These are phyloP conservation scores for Nomada ruficornis DNA, from an alignment of 2,888 invertebrate genomes.

Conservation along the genomic window DNA sequence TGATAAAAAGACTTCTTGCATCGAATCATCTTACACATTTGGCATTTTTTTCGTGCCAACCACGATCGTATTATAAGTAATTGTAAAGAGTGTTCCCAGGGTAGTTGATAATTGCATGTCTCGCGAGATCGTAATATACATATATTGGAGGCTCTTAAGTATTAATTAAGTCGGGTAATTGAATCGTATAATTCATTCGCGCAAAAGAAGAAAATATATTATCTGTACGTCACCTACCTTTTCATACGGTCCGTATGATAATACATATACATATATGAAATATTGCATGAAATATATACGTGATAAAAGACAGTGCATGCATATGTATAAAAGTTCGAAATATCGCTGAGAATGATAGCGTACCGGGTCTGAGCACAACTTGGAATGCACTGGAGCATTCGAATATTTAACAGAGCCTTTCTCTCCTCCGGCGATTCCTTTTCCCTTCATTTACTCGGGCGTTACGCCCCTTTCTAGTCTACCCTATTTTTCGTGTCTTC, in stretches of 20 bases:
- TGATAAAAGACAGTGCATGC: conserved; percentile 47
- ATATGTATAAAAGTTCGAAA: conserved; percentile 30
- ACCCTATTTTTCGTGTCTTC: too few species aligned
- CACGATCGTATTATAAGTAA: not conserved
- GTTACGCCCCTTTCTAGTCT: conserved; percentile 58
- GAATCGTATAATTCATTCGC: not conserved
- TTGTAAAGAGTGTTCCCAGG: not conserved
- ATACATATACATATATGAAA: not conserved
- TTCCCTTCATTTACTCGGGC: conserved; percentile 73
- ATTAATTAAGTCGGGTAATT: conserved; percentile 18
- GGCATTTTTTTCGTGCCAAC: not conserved
- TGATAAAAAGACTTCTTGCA: conserved; percentile 8
- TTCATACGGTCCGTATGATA: not conserved
- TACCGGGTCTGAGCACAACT: conserved; percentile 49
- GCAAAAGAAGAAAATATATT: not conserved
- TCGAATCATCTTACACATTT: not conserved
- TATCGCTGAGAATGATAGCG: conserved; percentile 39
- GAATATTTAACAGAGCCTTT: conserved; percentile 68
- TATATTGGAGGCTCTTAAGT: not conserved
- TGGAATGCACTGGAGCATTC: conserved; percentile 64
- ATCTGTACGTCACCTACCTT: not conserved
- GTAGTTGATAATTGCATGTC: not conserved
- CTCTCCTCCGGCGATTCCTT: conserved; percentile 62
- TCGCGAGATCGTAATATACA: not conserved
- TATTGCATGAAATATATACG: conserved; percentile 20